Evolutionary conservation across 2,113 vertebrate genomes (phyloP), one percentile per base, ranked within the genome.

Genomic region (Saccopteryx leptura): DNA sequence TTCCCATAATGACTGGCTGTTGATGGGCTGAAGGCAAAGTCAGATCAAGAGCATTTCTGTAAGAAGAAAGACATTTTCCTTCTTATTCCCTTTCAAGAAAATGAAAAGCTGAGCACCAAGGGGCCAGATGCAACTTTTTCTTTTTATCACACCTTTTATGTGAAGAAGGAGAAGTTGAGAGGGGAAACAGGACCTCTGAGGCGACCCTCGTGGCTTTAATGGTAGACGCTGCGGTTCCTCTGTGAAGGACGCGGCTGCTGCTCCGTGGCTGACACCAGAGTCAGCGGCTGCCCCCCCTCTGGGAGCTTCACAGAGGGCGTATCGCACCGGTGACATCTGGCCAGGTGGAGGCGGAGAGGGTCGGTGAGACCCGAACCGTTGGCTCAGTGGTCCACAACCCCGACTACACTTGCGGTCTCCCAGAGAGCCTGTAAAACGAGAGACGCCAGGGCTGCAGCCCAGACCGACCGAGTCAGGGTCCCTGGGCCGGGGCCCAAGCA

Each of bases 41-140:
- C 88, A 89, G 72, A 94, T 85, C 81, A 94, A 92, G 96, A 96
- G 79, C 74, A 28, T 79, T 92, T 95, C 88, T 86, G 26, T 56
- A 65, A 94, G 83, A 91, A 93, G 76, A 90, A 95, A 95, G 82
- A 91, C 81, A 71, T 72, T 76, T 82, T 76, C 56, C 31, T 79
- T 81, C 33, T 91, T 33, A 79, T 17, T 95, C 69, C 26, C 93
- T 94, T 96, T 96, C 74, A 96, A 91, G 89, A 75, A 96, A 95
- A 94, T 82, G 91, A 96, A 96, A 80, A 33, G 63, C 89, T 52
- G 93, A 95, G 74, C 82, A 78, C n/a, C 86, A 90, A 56, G 69
- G 31, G 83, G 65, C 74, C 90, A 94, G 69, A 88, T 28, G 52
- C 28, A 26, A 56, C 46, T 85, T 91, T 76, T 52, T 52, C 39